Conservation (phyloP, 2,113 vertebrate species). For the Phyllopteryx taeniolatus region DNA sequence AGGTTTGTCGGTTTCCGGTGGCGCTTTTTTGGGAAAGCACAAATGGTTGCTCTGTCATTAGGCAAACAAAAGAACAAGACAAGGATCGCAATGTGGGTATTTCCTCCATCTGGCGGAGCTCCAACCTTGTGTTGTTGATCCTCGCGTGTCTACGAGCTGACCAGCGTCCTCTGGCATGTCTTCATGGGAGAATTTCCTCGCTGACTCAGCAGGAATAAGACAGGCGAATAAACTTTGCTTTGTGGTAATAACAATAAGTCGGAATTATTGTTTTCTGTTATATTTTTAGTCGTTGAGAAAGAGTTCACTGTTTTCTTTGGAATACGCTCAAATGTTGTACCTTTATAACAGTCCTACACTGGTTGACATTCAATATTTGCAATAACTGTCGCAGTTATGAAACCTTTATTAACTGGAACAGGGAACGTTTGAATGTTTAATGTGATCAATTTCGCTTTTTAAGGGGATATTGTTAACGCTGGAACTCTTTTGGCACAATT, state of each 20-base stretch:
- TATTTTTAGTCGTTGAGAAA: background rate
- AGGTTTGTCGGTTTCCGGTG: background rate
- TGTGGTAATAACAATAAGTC: background rate
- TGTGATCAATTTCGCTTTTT: no score
- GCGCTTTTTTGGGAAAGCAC: slow-evolving; percentile 10
- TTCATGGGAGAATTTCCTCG: slow-evolving; percentile 39
- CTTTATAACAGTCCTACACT: no score
- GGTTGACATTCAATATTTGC: no score
- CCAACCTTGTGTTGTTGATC: slow-evolving; percentile 58
- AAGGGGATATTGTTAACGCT: no score
- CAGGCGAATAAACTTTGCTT: slow-evolving; percentile 3
- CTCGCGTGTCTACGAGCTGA: slow-evolving; percentile 60
- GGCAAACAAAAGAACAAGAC: slow-evolving; percentile 36
- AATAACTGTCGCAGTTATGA: no score
- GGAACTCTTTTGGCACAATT: no score
- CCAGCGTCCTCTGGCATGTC: slow-evolving; percentile 52
- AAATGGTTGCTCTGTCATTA: slow-evolving; percentile 36
- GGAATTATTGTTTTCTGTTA: background rate
- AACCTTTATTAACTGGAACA: no score
- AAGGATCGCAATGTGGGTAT: slow-evolving; percentile 20
- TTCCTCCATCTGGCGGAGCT: slow-evolving; percentile 28
- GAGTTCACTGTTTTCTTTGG: background rate
- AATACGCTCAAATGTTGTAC: no score
- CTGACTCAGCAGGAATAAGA: slow-evolving; percentile 52
- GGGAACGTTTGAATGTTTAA: no score